phyloP scores from a whole-genome alignment of 2,888 invertebrate genomes.

The Ctena decussata region DNA sequence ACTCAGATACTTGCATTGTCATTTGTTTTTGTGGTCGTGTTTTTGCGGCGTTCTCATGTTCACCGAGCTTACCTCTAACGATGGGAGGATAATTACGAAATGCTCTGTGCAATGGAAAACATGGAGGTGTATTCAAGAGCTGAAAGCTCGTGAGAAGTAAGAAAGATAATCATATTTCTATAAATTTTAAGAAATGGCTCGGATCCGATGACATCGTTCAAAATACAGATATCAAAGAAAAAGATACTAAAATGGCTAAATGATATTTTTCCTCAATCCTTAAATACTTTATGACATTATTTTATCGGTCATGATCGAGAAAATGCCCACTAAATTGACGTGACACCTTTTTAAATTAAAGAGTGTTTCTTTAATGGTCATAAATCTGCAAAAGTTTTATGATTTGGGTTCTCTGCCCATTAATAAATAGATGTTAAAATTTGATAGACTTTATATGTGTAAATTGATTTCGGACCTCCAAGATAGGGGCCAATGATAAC shows the following conservation, averaged over 20 bases:
- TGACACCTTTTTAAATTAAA: slow-evolving; percentile 15
- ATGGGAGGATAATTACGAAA: no score
- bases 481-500: slow-evolving; percentile 14
- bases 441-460: slow-evolving; percentile 5
- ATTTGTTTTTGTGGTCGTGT: no score
- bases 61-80: no score
- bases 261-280: background rate
- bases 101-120: no score
- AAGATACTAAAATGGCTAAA: background rate
- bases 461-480: slow-evolving; percentile 3
- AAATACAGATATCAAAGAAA: no score
- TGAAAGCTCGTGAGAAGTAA: no score
- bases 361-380: slow-evolving; percentile 4
- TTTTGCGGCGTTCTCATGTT: no score
- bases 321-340: background rate
- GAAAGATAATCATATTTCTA: no score
- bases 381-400: background rate
- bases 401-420: slow-evolving; percentile 3
- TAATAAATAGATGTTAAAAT: slow-evolving; percentile 4
- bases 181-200: no score
- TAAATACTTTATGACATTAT: slow-evolving; percentile 2
- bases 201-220: no score
- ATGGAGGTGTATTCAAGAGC: no score
- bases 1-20: no score
- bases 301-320: background rate